Conservation (phyloP, 2,888 invertebrate genomes). For the Timema cristinae region DNA sequence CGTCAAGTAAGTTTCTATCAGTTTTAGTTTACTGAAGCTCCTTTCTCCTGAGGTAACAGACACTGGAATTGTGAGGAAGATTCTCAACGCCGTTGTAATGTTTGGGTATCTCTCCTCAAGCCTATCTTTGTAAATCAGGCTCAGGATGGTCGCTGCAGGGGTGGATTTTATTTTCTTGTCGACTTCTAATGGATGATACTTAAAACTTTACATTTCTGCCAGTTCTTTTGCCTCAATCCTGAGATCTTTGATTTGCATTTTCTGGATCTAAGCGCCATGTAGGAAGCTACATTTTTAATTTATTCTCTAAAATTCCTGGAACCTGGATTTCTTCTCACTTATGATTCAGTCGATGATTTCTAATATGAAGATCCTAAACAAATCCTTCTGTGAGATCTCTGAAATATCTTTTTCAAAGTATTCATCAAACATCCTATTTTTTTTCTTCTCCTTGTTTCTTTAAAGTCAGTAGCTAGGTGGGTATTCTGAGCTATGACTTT, state of each 20-base stretch:
- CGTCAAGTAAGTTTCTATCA: neutral
- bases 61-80: neutral
- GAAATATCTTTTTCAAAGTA: neutral
- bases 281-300: neutral
- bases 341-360: neutral
- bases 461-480: conserved; percentile 7
- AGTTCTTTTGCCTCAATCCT: neutral
- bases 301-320: neutral
- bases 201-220: conserved; percentile 2
- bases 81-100: neutral
- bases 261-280: conserved; percentile 4
- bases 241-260: neutral
- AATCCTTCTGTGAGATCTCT: neutral
- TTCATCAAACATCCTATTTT: neutral
- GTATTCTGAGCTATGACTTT: neutral
- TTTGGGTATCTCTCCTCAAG: conserved; percentile 9
- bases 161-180: neutral
- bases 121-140: neutral
- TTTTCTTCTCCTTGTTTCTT: conserved; percentile 1
- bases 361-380: neutral
- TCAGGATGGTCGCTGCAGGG: neutral
- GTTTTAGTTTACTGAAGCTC: conserved; percentile 2
- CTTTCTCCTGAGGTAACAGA: conserved; percentile 1
- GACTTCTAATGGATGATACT: conserved; percentile 3
- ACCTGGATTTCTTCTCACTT: neutral